Conservation (phyloP, 2,113 vertebrate species). For the Saguinus imperator region DNA sequence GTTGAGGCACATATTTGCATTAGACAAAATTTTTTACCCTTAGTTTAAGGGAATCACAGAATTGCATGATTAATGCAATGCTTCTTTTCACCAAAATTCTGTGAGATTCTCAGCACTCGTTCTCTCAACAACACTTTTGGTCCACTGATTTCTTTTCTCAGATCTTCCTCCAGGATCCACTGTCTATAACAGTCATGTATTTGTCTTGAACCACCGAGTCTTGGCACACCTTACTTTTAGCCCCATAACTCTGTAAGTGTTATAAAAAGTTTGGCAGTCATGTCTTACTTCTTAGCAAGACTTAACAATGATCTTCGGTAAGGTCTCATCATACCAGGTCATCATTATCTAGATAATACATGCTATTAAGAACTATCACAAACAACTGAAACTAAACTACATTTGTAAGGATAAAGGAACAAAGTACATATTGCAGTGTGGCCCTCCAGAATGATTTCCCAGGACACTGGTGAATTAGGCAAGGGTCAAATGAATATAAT, state of each 20-base stretch:
- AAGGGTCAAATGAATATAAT: background rate
- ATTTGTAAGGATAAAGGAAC: constrained; percentile 61
- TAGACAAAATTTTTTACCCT: background rate
- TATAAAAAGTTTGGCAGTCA: constrained; percentile 41
- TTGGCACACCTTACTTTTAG: background rate
- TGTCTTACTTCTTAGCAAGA: constrained; percentile 54
- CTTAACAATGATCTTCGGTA: constrained; percentile 61
- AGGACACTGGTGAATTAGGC: background rate
- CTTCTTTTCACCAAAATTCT: constrained; percentile 7
- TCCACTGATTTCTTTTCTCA: background rate
- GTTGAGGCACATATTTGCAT: background rate
- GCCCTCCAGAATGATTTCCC: background rate
- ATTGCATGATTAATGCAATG: background rate
- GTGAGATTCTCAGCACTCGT: background rate
- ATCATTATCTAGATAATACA: constrained; percentile 67
- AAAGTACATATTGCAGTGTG: background rate
- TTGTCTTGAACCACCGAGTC: background rate
- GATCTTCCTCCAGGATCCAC: background rate
- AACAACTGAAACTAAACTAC: constrained; percentile 71
- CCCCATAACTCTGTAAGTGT: constrained; percentile 36
- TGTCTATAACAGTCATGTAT: background rate
- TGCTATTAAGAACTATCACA: constrained; percentile 67
- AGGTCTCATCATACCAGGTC: constrained; percentile 50
- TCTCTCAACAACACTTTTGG: background rate
- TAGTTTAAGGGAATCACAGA: background rate